Evolutionary conservation across 2,797 vertebrate genomes (phyloP).

Genomic region (Microctenopoma steveboyesi): DNA sequence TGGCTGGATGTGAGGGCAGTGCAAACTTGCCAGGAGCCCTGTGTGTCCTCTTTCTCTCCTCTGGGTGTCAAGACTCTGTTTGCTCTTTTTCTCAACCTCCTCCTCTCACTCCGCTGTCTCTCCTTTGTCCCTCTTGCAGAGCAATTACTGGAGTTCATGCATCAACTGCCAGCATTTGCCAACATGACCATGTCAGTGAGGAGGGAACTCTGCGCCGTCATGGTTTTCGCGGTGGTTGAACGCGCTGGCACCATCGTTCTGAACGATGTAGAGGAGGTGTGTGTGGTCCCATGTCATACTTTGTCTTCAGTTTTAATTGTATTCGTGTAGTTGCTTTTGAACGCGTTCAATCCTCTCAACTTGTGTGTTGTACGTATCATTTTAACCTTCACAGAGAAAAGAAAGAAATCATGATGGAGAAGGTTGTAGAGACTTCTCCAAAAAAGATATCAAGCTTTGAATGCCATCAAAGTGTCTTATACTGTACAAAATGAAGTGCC

Average conservation of each 20-base stretch:
- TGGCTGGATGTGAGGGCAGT: conserved; percentile 29
- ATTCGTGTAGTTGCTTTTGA: conserved; percentile 2
- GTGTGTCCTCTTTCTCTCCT: conserved; percentile 18
- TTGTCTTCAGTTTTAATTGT: conserved; percentile 14
- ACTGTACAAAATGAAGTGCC: too few relatives aligned
- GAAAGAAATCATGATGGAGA: too few relatives aligned
- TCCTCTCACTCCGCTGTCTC: conserved; percentile 17
- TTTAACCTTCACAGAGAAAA: too few relatives aligned
- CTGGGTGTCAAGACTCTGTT: conserved; percentile 39
- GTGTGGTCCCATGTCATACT: conserved; percentile 53
- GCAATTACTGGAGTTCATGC: conserved; percentile 99
- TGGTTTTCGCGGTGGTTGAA: conserved; percentile 99
- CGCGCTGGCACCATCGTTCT: conserved; percentile 96
- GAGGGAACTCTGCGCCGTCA: conserved; percentile 97
- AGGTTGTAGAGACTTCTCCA: too few relatives aligned
- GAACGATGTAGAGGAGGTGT: conserved; percentile 97
- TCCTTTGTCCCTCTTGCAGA: conserved; percentile 81
- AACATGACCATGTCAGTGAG: conserved; percentile 99
- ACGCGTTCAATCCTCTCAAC: too few relatives aligned
- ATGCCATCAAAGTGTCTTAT: too few relatives aligned
- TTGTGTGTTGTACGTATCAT: too few relatives aligned
- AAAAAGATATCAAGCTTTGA: too few relatives aligned
- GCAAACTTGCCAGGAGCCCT: conserved; percentile 25
- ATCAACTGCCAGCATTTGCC: conserved; percentile 98
- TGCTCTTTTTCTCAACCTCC: conserved; percentile 40